A percentile compares a stretch with the other conserved stretches of the same genome.
These are phyloP conservation scores for Copidosoma floridanum DNA, from an alignment of 1,140 invertebrate species.

Conservation along the genomic window DNA sequence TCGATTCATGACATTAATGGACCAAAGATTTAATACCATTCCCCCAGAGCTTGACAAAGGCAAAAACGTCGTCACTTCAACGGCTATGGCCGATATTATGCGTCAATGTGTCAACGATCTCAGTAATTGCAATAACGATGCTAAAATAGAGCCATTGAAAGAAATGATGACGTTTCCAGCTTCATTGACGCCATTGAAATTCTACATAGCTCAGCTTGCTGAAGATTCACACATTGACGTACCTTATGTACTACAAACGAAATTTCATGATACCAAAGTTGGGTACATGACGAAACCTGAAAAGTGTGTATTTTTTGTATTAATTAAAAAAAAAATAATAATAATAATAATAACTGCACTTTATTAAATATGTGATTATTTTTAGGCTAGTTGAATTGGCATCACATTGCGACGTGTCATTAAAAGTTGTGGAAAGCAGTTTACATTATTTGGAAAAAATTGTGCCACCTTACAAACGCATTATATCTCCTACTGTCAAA, in stretches of 20 bases:
- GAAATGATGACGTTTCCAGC: slow-evolving; percentile 37
- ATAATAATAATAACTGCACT: neutral
- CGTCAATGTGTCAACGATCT: slow-evolving; percentile 36
- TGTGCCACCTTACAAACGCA: slow-evolving; percentile 37
- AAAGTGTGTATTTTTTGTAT: slow-evolving; percentile 38
- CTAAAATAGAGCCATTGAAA: slow-evolving; percentile 19
- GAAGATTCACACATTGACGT: slow-evolving; percentile 36
- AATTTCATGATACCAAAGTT: slow-evolving; percentile 45
- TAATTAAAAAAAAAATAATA: neutral
- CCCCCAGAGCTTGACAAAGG: slow-evolving; percentile 6
- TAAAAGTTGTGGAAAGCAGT: slow-evolving; percentile 36
- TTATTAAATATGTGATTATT: neutral
- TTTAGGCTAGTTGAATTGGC: slow-evolving; percentile 40
- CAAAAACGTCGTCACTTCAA: slow-evolving; percentile 32
- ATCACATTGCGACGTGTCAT: slow-evolving; percentile 34
- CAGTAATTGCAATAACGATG: too few relatives aligned
- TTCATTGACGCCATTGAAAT: slow-evolving; percentile 46
- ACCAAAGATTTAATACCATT: slow-evolving; percentile 32
- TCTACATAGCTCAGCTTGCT: slow-evolving; percentile 43
- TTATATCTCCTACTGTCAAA: slow-evolving; percentile 25
- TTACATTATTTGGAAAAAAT: slow-evolving; percentile 46
- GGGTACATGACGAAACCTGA: slow-evolving; percentile 43
- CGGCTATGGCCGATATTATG: slow-evolving; percentile 30
- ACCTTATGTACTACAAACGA: slow-evolving; percentile 36
- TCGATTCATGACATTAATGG: slow-evolving; percentile 37